These are phyloP conservation scores for Thysanoteuthis rhombus DNA, from an alignment of 2,888 invertebrate species.

Conservation along the genomic window DNA sequence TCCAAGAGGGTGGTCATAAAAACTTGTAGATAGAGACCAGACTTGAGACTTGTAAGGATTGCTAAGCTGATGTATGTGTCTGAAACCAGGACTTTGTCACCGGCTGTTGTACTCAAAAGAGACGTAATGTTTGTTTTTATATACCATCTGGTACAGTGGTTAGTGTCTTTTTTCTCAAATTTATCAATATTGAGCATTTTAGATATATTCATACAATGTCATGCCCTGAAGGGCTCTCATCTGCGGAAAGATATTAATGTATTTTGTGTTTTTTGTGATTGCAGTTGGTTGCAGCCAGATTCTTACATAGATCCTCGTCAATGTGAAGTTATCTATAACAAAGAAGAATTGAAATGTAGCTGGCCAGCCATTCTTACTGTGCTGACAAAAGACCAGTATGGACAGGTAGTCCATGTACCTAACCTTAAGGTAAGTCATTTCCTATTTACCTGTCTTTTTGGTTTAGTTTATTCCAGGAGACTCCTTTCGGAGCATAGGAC, in stretches of 20 bases:
- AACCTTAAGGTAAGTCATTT: slow-evolving; percentile 78
- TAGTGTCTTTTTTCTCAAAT: too few relatives aligned
- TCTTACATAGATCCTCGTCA: slow-evolving; percentile 88
- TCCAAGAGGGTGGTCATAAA: too few relatives aligned
- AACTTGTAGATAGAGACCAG: too few relatives aligned
- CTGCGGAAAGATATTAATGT: neutral
- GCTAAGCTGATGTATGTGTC: too few relatives aligned
- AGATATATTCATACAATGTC: neutral
- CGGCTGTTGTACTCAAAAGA: too few relatives aligned
- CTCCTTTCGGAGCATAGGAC: too few relatives aligned
- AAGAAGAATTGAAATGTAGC: slow-evolving; percentile 76
- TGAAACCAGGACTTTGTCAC: too few relatives aligned
- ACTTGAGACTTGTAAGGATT: too few relatives aligned
- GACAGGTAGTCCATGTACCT: slow-evolving; percentile 84
- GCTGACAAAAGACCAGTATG: slow-evolving; percentile 89
- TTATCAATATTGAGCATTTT: neutral
- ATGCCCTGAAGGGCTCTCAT: neutral
- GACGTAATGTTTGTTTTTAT: too few relatives aligned
- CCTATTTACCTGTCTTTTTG: too few relatives aligned
- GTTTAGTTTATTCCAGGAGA: too few relatives aligned
- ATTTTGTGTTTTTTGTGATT: slow-evolving; percentile 33
- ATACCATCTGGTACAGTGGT: too few relatives aligned
- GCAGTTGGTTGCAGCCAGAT: slow-evolving; percentile 90
- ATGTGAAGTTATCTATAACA: slow-evolving; percentile 83
- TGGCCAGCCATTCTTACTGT: slow-evolving; percentile 86